phyloP scores from a whole-genome alignment of 2,888 invertebrate genomes.

The Isotomurus palustris region DNA sequence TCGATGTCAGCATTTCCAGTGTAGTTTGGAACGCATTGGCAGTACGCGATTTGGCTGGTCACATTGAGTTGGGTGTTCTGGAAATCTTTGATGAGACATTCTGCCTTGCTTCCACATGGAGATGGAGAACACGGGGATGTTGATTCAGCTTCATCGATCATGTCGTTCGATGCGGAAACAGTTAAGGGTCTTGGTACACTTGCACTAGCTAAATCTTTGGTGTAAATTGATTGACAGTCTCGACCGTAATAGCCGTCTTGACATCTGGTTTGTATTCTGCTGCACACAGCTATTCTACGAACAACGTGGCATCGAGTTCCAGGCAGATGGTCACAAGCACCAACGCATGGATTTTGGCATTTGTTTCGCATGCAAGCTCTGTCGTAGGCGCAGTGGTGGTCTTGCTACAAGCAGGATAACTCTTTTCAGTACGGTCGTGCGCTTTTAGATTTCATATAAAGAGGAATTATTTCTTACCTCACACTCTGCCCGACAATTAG shows the following conservation, averaged over 20 bases:
- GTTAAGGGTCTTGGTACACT: neutral
- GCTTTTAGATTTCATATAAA: too few relatives aligned
- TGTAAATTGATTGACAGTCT: constrained; percentile 38
- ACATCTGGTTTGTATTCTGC: constrained; percentile 42
- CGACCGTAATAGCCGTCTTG: constrained; percentile 48
- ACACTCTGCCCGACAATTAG: constrained; percentile 41
- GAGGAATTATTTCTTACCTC: too few relatives aligned
- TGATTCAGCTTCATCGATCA: neutral
- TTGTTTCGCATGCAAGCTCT: constrained; percentile 26
- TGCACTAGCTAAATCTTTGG: constrained; percentile 6
- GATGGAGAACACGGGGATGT: constrained; percentile 19
- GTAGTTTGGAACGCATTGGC: constrained; percentile 24
- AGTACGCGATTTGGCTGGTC: constrained; percentile 23
- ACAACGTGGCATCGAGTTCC: constrained; percentile 46
- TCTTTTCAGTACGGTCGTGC: too few relatives aligned
- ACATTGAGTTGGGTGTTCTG: constrained; percentile 21
- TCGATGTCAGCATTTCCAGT: constrained; percentile 37
- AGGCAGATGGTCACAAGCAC: constrained; percentile 45
- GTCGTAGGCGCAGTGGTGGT: constrained; percentile 34
- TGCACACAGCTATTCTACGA: constrained; percentile 48
- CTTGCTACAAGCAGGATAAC: neutral
- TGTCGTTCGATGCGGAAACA: neutral
- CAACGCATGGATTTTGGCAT: constrained; percentile 40
- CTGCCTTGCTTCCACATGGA: constrained; percentile 18
- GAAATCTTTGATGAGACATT: constrained; percentile 11